phyloP scores from a whole-genome alignment of 2,888 invertebrate genomes.

The Tenodera sinensis region DNA sequence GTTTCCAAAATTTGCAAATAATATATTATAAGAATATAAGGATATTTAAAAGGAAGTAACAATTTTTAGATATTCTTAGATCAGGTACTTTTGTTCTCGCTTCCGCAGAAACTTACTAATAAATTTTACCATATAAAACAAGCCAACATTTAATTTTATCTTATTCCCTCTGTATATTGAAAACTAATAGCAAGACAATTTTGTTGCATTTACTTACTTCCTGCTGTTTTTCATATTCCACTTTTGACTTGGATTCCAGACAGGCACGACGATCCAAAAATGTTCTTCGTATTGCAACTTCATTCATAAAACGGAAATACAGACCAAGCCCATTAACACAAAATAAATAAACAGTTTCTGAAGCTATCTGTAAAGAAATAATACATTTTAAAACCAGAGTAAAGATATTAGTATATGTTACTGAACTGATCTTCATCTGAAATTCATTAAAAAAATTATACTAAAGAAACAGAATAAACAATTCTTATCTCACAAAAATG shows the following conservation, averaged over 20 bases:
- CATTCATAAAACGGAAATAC: constrained; percentile 85
- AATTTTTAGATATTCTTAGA: too few relatives aligned
- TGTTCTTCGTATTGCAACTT: constrained; percentile 79
- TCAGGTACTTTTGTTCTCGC: too few relatives aligned
- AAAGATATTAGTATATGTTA: not conserved
- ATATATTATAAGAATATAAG: too few relatives aligned
- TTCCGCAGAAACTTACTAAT: too few relatives aligned
- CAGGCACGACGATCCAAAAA: constrained; percentile 84
- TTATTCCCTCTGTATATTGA: too few relatives aligned
- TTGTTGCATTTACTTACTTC: constrained; percentile 54
- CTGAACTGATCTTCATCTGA: not conserved
- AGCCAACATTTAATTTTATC: too few relatives aligned
- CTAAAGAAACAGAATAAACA: too few relatives aligned
- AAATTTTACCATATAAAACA: too few relatives aligned
- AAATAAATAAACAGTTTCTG: constrained; percentile 67
- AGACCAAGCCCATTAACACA: constrained; percentile 79
- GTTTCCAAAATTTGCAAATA: too few relatives aligned
- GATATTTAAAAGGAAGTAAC: too few relatives aligned
- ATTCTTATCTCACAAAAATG: too few relatives aligned
- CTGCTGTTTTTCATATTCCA: constrained; percentile 81
- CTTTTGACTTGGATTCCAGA: constrained; percentile 76
- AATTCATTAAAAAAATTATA: not conserved
- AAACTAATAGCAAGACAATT: not conserved
- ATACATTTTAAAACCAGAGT: constrained; percentile 1
- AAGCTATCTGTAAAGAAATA: constrained; percentile 54